Conservation (phyloP, 1,140 invertebrate species). For the Rhopalosiphum maidis region DNA sequence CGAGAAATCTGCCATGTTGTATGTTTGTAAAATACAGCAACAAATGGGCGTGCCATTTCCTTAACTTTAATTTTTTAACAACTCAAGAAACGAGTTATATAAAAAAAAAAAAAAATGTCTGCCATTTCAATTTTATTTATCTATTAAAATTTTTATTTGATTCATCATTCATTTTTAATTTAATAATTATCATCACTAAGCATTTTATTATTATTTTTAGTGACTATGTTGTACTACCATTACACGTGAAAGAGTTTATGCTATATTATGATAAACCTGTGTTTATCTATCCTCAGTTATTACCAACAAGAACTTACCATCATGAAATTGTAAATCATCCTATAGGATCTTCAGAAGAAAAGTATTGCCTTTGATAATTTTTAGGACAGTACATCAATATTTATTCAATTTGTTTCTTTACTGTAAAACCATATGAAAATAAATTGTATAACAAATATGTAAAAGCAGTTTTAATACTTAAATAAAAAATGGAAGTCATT, state of each 20-base stretch:
- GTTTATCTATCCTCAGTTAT: slow-evolving; percentile 20
- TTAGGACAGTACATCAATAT: background rate
- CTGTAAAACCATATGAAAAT: background rate
- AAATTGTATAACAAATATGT: too few species aligned
- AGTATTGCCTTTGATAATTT: background rate
- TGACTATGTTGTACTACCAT: background rate
- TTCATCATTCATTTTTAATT: background rate
- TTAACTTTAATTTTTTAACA: background rate
- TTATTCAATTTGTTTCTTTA: background rate
- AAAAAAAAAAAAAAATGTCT: too few species aligned
- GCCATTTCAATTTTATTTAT: background rate
- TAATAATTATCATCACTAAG: background rate
- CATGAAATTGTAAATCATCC: background rate
- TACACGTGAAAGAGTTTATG: background rate
- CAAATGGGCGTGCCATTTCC: too few species aligned
- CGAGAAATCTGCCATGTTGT: too few species aligned
- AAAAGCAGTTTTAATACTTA: background rate
- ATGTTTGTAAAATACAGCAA: too few species aligned
- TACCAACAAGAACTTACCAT: slow-evolving; percentile 5
- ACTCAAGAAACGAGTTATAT: too few species aligned
- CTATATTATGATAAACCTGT: slow-evolving; percentile 22
- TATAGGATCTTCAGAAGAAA: slow-evolving; percentile 1
- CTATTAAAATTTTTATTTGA: background rate
- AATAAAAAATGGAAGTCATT: background rate
- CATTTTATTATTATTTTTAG: background rate